Percentiles rank a stretch among this genome's conserved stretches.
These are phyloP conservation scores for Glossophaga mutica DNA, from an alignment of 2,797 vertebrate species.

Conservation along the genomic window DNA sequence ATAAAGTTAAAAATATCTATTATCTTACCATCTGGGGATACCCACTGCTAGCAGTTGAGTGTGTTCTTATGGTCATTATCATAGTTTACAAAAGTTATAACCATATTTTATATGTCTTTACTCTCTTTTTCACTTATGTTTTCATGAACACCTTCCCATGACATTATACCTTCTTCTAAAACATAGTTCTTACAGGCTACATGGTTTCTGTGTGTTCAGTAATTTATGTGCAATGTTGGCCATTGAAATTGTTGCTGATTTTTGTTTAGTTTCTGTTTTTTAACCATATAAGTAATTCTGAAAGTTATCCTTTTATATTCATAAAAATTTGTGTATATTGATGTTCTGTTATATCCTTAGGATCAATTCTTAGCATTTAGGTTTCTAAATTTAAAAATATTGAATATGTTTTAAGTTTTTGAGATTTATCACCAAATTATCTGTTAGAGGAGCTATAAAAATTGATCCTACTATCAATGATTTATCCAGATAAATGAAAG, in stretches of 20 bases:
- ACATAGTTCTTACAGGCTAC: not conserved
- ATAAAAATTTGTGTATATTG: not conserved
- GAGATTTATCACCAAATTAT: not conserved
- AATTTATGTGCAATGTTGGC: not conserved
- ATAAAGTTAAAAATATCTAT: not conserved
- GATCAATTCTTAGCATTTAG: not conserved
- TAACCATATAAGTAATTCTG: not conserved
- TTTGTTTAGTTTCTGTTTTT: not conserved
- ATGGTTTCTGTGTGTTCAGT: not conserved
- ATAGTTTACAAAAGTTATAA: slow-evolving; percentile 7
- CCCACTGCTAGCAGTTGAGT: not conserved
- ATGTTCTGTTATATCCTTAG: not conserved
- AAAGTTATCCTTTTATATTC: not conserved
- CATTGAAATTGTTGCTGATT: not conserved
- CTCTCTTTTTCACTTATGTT: not conserved
- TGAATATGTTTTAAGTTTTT: not conserved
- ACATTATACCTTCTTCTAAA: not conserved
- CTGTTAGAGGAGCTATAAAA: not conserved
- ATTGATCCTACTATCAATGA: not conserved
- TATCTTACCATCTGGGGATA: not conserved
- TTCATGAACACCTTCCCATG: not conserved
- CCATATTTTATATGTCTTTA: not conserved
- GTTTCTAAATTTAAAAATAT: not conserved
- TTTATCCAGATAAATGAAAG: slow-evolving; percentile 1
- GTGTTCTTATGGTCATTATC: not conserved